phyloP scores from a whole-genome alignment of 2,888 invertebrate genomes.

The Oxycera nigricornis region DNA sequence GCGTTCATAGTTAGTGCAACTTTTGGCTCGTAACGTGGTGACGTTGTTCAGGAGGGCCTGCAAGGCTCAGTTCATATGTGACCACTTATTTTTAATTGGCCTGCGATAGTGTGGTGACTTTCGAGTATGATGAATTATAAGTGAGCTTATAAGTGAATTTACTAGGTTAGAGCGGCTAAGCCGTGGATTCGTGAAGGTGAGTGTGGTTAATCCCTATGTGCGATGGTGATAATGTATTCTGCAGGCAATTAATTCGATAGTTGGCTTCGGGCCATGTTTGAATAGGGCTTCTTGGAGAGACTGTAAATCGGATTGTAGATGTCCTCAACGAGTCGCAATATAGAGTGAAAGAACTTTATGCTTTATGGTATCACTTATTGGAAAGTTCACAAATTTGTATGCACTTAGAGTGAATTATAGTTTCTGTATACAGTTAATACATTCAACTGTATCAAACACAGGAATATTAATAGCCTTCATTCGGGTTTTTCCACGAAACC shows the following conservation, averaged over 20 bases:
- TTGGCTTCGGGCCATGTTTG: neutral
- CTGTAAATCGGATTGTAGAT: too few species aligned
- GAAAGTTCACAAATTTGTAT: too few species aligned
- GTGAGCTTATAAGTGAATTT: neutral
- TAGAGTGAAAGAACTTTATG: too few species aligned
- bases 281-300: too few species aligned
- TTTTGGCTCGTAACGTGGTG: neutral
- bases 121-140: neutral
- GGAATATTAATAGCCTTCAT: too few species aligned
- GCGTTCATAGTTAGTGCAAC: neutral
- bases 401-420: too few species aligned
- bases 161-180: neutral
- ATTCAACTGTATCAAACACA: too few species aligned
- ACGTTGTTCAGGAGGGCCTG: neutral
- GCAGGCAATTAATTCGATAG: neutral
- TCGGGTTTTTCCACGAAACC: too few species aligned
- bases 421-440: too few species aligned
- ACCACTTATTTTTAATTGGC: neutral
- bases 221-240: neutral
- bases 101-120: slow-evolving; percentile 3
- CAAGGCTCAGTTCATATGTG: neutral
- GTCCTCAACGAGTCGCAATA: too few species aligned
- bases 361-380: too few species aligned
- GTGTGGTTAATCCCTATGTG: neutral
- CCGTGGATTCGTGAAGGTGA: neutral